These are phyloP conservation scores for Gallinago paraguaiae DNA, from an alignment of 2,113 vertebrate genomes.

Conservation along the genomic window DNA sequence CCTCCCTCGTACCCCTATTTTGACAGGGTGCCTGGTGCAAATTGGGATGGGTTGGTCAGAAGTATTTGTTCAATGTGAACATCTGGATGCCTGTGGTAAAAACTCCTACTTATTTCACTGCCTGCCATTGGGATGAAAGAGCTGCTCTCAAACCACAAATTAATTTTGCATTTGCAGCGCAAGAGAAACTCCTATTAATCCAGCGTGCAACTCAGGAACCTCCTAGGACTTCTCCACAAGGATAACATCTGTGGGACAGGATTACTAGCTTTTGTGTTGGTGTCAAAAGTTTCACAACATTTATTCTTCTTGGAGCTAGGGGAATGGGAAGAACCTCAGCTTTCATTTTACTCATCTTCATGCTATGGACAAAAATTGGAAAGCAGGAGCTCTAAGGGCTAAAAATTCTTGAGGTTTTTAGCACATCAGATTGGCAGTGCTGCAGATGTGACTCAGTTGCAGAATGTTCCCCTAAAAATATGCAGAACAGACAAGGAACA, in stretches of 20 bases:
- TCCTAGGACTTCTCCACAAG: conserved; percentile 16
- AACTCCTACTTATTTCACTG: background rate
- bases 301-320: background rate
- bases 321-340: background rate
- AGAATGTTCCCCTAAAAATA: background rate
- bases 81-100: conserved; percentile 47
- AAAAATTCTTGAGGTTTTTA: background rate
- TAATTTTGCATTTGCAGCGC: conserved; percentile 37
- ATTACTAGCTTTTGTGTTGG: background rate
- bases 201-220: background rate
- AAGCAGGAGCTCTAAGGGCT: background rate
- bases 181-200: conserved; percentile 10
- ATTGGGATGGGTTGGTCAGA: background rate
- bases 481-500: background rate
- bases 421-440: background rate
- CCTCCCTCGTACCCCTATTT: background rate
- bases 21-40: background rate
- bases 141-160: conserved; percentile 52
- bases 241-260: conserved; percentile 37
- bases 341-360: background rate
- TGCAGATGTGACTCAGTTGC: background rate
- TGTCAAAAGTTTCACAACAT: background rate
- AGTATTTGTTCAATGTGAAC: conserved; percentile 5
- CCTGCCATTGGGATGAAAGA: conserved; percentile 35
- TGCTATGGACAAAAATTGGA: background rate